These are phyloP conservation scores for Tangara arthus DNA, from an alignment of 2,797 vertebrate genomes.

Conservation along the genomic window DNA sequence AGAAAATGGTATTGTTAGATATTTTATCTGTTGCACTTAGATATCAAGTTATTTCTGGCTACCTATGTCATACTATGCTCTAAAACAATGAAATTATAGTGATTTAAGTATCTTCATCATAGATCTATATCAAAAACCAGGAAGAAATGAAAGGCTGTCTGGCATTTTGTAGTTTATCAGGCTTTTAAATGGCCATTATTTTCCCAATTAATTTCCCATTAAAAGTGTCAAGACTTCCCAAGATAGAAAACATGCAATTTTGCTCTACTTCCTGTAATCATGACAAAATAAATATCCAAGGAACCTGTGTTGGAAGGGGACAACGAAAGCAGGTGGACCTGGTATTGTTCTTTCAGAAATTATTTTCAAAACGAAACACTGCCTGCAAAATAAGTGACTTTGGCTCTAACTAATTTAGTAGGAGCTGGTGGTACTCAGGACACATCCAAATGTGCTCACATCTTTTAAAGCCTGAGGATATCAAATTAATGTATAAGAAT, in stretches of 20 bases:
- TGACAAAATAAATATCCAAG: neutral
- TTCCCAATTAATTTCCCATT: neutral
- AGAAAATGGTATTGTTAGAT: neutral
- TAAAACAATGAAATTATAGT: neutral
- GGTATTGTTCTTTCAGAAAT: neutral
- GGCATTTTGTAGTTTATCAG: neutral
- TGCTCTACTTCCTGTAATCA: neutral
- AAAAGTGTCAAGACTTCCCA: neutral
- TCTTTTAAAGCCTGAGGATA: neutral
- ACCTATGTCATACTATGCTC: neutral
- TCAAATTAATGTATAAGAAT: neutral
- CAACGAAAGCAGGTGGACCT: neutral
- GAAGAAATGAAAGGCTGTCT: neutral
- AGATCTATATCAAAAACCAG: neutral
- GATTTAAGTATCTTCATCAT: neutral
- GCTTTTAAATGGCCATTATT: neutral
- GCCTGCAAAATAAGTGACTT: neutral
- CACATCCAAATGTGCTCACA: neutral
- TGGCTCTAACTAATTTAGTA: neutral
- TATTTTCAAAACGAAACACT: neutral
- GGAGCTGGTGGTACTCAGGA: neutral
- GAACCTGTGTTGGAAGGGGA: neutral
- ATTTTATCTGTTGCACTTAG: neutral
- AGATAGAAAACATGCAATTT: neutral
- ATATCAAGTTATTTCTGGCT: neutral